Percentiles rank a stretch among this genome's conserved stretches.
phyloP scores from a whole-genome alignment of 2,888 invertebrate genomes.

The Drosophila longiperda region DNA sequence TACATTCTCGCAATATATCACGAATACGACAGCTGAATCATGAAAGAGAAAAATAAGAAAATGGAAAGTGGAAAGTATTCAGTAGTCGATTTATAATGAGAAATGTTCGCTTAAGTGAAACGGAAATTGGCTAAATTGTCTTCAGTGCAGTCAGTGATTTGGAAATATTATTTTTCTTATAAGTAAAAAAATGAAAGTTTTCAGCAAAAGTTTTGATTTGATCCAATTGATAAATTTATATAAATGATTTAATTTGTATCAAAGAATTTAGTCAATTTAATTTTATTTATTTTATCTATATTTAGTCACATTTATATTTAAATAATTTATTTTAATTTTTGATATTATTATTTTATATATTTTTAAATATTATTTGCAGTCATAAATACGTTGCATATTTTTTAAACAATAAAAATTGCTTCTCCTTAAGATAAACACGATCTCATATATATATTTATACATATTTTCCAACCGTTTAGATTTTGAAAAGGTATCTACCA shows the following conservation, averaged over 20 bases:
- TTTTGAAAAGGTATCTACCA: neutral
- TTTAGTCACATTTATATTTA: neutral
- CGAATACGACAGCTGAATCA: slow-evolving; percentile 88
- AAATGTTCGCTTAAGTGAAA: neutral
- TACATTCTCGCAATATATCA: slow-evolving; percentile 88
- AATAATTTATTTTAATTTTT: neutral
- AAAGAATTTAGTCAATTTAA: neutral
- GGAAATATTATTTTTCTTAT: neutral
- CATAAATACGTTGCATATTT: neutral
- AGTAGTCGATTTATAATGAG: neutral
- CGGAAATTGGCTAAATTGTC: neutral
- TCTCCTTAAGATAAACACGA: neutral
- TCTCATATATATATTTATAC: neutral
- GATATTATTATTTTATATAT: neutral
- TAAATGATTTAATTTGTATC: neutral
- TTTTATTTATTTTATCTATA: neutral
- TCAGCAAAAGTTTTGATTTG: neutral
- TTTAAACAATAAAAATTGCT: neutral
- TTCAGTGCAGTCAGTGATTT: too few species aligned
- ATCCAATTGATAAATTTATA: neutral
- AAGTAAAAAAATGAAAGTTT: neutral
- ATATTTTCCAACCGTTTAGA: neutral
- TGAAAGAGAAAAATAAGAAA: neutral
- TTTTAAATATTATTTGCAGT: too few species aligned
- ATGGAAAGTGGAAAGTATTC: neutral